Evolutionary conservation across 2,797 vertebrate genomes (phyloP).

Genomic region (Hydrocynus forskahlii): DNA sequence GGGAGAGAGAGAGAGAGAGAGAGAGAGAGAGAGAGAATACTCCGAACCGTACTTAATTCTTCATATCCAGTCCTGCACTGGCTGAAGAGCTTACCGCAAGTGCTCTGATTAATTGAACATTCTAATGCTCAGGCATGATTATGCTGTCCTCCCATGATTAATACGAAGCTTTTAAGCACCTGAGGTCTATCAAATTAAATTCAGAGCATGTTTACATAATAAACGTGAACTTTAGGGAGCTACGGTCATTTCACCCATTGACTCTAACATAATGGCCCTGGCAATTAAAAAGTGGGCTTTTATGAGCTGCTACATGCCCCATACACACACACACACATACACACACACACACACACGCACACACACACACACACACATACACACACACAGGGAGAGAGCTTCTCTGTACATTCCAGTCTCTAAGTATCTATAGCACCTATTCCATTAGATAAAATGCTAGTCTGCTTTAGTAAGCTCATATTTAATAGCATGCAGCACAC

Average conservation of each 20-base stretch:
- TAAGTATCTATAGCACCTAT: slow-evolving; percentile 37
- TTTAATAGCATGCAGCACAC: slow-evolving; percentile 47
- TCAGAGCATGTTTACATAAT: slow-evolving; percentile 54
- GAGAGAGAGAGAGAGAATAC: background rate
- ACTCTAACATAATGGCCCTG: slow-evolving; percentile 50
- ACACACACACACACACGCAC: background rate
- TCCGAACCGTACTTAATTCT: slow-evolving; percentile 31
- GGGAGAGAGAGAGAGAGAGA: background rate
- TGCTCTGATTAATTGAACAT: slow-evolving; percentile 46
- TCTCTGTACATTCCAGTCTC: slow-evolving; percentile 12
- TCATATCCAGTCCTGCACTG: slow-evolving; percentile 24
- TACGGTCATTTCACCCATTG: slow-evolving; percentile 45
- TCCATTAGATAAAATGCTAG: slow-evolving; percentile 43
- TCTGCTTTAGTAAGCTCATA: slow-evolving; percentile 43
- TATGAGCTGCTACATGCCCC: slow-evolving; percentile 42
- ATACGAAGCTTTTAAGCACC: slow-evolving; percentile 43
- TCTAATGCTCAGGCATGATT: slow-evolving; percentile 39
- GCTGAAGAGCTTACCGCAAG: slow-evolving; percentile 1
- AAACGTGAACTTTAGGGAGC: slow-evolving; percentile 45
- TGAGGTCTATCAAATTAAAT: slow-evolving; percentile 48
- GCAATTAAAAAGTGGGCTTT: slow-evolving; percentile 54
- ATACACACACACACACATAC: background rate
- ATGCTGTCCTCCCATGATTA: slow-evolving; percentile 26
- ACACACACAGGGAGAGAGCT: no score
- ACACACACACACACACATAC: no score